These are phyloP conservation scores for Lypha dubia DNA, from an alignment of 2,888 invertebrate genomes.

Conservation along the genomic window DNA sequence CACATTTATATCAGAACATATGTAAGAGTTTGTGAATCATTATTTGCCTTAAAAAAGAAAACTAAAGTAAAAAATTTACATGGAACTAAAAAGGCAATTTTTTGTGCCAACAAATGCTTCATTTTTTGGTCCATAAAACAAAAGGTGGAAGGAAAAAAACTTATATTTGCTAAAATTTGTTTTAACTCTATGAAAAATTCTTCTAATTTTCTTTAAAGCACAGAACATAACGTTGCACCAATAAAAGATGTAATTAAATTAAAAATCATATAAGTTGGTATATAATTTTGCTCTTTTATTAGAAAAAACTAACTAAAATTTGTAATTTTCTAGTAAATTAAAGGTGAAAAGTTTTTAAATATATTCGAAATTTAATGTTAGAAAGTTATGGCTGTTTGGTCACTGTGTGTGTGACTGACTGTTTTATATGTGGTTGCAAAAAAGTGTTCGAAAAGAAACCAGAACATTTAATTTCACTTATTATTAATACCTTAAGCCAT, in stretches of 20 bases:
- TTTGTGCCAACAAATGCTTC: slow-evolving; percentile 33
- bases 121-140: slow-evolving; percentile 2
- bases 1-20: neutral
- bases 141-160: slow-evolving; percentile 29
- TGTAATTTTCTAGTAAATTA: slow-evolving; percentile 55
- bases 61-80: neutral
- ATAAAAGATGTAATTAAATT: neutral
- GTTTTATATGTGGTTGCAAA: neutral
- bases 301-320: slow-evolving; percentile 24
- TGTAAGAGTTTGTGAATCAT: neutral
- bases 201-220: slow-evolving; percentile 50
- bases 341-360: slow-evolving; percentile 42
- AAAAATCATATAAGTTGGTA: neutral
- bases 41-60: neutral
- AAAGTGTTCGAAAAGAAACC: neutral
- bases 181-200: slow-evolving; percentile 54
- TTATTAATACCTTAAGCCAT: no score
- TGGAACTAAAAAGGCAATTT: slow-evolving; percentile 26
- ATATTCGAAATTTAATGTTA: slow-evolving; percentile 10
- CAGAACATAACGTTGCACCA: slow-evolving; percentile 39
- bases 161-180: slow-evolving; percentile 54
- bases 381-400: neutral
- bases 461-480: no score
- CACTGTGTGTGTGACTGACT: neutral
- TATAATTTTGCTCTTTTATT: slow-evolving; percentile 13